Evolutionary conservation across 1,140 invertebrate genomes (phyloP).

Genomic region (Apis dorsata): DNA sequence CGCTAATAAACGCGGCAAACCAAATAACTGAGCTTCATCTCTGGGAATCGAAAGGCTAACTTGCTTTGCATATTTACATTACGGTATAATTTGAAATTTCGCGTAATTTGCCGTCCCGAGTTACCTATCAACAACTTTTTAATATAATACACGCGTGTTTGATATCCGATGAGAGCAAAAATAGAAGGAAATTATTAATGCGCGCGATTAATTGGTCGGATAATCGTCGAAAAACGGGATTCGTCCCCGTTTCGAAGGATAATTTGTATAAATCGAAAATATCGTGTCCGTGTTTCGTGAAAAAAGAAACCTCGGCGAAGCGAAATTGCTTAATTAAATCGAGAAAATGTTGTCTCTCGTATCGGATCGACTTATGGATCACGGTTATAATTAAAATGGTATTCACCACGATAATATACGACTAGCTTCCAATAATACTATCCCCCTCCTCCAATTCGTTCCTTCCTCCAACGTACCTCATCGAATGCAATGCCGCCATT

Average conservation of each 20-base stretch:
- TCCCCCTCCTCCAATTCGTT: slow-evolving; percentile 47
- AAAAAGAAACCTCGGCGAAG: slow-evolving; percentile 12
- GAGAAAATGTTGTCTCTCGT: slow-evolving; percentile 43
- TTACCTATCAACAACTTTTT: slow-evolving; percentile 1
- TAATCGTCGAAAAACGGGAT: neutral
- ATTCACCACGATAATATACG: slow-evolving; percentile 64
- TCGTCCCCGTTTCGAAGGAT: no score
- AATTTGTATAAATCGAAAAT: slow-evolving; percentile 6
- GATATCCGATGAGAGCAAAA: no score
- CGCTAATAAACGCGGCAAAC: slow-evolving; percentile 26
- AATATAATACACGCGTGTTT: neutral
- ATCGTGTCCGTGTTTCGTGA: neutral
- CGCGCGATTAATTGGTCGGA: neutral
- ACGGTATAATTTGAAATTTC: slow-evolving; percentile 15
- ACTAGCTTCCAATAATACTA: slow-evolving; percentile 55
- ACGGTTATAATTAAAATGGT: slow-evolving; percentile 66
- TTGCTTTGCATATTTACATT: slow-evolving; percentile 21
- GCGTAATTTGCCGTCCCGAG: neutral
- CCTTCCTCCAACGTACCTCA: slow-evolving; percentile 1
- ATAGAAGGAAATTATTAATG: neutral
- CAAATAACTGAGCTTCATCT: slow-evolving; percentile 5
- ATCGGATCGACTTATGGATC: slow-evolving; percentile 65
- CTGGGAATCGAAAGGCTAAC: slow-evolving; percentile 17
- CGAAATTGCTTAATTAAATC: slow-evolving; percentile 34
- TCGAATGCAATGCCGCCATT: neutral